Evolutionary conservation across 2,113 vertebrate species (phyloP).

Genomic region (Parus major): DNA sequence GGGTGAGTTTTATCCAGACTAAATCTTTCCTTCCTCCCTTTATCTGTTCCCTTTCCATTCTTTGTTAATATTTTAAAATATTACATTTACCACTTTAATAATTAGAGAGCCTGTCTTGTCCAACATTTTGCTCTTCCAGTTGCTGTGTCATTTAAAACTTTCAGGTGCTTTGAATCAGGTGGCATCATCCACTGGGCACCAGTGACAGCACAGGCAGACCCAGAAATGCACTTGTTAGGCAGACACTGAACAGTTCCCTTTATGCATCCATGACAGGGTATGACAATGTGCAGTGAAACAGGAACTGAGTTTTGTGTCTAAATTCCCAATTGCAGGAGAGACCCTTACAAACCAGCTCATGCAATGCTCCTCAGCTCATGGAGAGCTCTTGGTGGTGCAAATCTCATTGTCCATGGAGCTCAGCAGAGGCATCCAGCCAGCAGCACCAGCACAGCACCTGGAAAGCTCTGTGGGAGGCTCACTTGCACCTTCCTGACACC

Average conservation of each 20-base stretch:
- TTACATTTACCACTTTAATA: neutral
- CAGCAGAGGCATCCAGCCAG: neutral
- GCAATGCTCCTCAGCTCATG: neutral
- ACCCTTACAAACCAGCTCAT: neutral
- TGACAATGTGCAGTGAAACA: neutral
- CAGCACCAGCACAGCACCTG: neutral
- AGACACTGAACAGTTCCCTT: neutral
- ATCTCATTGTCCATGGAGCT: fast-evolving
- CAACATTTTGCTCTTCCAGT: neutral
- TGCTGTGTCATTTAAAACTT: neutral
- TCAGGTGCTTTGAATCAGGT: neutral
- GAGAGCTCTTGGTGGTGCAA: neutral
- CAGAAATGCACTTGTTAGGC: neutral
- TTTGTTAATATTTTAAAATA: neutral
- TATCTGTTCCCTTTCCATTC: neutral
- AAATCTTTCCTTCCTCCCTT: neutral
- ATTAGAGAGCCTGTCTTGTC: neutral
- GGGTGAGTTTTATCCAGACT: neutral
- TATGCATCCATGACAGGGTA: neutral
- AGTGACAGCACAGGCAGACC: neutral
- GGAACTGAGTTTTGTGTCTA: neutral
- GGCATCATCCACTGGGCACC: neutral
- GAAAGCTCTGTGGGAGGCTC: neutral
- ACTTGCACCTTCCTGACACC: neutral
- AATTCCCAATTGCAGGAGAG: neutral